phyloP scores from a whole-genome alignment of 2,113 vertebrate genomes.

The Takifugu flavidus region DNA sequence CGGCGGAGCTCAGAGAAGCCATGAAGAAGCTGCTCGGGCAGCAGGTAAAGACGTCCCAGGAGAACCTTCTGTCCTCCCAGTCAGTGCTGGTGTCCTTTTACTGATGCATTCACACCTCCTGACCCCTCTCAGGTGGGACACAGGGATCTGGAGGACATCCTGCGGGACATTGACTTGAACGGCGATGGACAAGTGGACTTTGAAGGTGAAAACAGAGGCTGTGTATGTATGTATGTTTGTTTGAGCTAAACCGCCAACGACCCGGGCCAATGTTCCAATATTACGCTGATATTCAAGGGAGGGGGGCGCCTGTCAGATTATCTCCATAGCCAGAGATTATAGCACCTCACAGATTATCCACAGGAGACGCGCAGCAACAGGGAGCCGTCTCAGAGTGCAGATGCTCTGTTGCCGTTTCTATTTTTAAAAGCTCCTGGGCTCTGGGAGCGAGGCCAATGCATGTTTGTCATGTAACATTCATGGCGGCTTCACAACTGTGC shows the following conservation, averaged over 20 bases:
- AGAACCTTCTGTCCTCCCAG: slow-evolving; percentile 5
- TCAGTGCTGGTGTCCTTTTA: background rate
- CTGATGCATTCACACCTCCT: slow-evolving; percentile 15
- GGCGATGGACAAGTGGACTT: slow-evolving; percentile 97
- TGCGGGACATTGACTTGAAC: slow-evolving; percentile 94
- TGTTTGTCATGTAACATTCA: too few species aligned
- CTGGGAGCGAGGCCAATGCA: too few species aligned
- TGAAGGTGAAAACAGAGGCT: slow-evolving; percentile 76
- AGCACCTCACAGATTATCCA: slow-evolving; percentile 62
- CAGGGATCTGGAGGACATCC: slow-evolving; percentile 94
- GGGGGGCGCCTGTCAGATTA: slow-evolving; percentile 68
- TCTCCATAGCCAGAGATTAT: slow-evolving; percentile 62
- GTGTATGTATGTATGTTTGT: background rate
- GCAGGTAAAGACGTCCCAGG: slow-evolving; percentile 73
- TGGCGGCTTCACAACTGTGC: background rate
- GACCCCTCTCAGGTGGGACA: slow-evolving; percentile 81
- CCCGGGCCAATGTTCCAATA: background rate
- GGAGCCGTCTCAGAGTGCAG: too few species aligned
- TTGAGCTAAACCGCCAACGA: too few species aligned
- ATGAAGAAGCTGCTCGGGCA: slow-evolving; percentile 97
- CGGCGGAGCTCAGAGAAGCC: slow-evolving; percentile 90
- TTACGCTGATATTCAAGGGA: slow-evolving; percentile 36
- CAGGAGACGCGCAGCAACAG: slow-evolving; percentile 25
- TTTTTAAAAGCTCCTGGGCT: too few species aligned
- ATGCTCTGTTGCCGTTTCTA: too few species aligned